phyloP scores from a whole-genome alignment of 2,888 invertebrate species.

The Pachymerium ferrugineum region DNA sequence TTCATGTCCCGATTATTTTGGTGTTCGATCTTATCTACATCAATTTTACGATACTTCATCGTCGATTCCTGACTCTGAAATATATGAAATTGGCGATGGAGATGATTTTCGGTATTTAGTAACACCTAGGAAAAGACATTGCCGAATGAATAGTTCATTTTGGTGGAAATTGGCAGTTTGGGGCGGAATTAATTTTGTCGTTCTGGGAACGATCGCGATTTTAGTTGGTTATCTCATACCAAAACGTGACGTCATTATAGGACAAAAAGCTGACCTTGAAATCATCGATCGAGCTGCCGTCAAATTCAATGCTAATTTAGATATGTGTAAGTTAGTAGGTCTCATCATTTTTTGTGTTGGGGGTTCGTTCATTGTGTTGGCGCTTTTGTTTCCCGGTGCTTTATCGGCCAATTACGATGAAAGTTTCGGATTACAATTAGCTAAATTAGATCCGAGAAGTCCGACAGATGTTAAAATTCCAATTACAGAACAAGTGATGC shows the following conservation, averaged over 20 bases:
- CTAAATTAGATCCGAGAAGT: neutral
- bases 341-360: slow-evolving; percentile 52
- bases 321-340: slow-evolving; percentile 51
- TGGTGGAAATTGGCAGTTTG: slow-evolving; percentile 50
- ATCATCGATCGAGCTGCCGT: slow-evolving; percentile 48
- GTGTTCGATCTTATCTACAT: slow-evolving; percentile 52
- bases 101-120: slow-evolving; percentile 47
- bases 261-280: slow-evolving; percentile 45
- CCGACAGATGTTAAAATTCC: neutral
- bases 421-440: neutral
- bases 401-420: slow-evolving; percentile 39
- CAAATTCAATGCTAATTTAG: slow-evolving; percentile 50
- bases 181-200: slow-evolving; percentile 50
- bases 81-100: slow-evolving; percentile 36
- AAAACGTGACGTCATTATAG: slow-evolving; percentile 45
- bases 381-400: slow-evolving; percentile 51
- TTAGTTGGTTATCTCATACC: slow-evolving; percentile 52
- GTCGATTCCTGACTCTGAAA: slow-evolving; percentile 38
- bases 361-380: slow-evolving; percentile 49
- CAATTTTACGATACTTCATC: slow-evolving; percentile 49
- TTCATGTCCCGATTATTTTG: slow-evolving; percentile 47
- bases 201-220: slow-evolving; percentile 51
- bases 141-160: slow-evolving; percentile 41
- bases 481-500: neutral
- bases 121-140: slow-evolving; percentile 42